Base-by-base conservation (phyloP, 2,888 invertebrate genomes). In the Ariolimax columbianus region DNA sequence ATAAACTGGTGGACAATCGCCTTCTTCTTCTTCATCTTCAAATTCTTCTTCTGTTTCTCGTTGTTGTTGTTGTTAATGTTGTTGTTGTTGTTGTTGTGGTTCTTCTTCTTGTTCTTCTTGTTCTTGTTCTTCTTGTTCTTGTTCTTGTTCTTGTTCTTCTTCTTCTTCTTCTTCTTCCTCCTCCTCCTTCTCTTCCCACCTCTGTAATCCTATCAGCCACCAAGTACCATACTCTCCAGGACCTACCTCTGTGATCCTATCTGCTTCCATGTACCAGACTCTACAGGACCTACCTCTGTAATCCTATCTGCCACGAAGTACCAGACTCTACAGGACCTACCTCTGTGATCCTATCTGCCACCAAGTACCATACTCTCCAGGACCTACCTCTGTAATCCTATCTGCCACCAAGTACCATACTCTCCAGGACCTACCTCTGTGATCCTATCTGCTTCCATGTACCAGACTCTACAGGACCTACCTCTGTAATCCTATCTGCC, bases 331-430 rank as follows among this genome's bases (percentile, higher is more conserved):
- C 72, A 43, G 9, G n/a, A 30, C 73, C 47, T 88, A 95, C 94
- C 89, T 95, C 95, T 82, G 95, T 95, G 91, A 95, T 95, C 90
- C 95, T 95, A 92, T 95, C 96, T 2, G 96, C 96, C 66, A 95
- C 95, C 95, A 96, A 95, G 93, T 95, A 95, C 83, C 96, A 94
- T 17, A 96, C 96, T 87, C 96, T 3, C 26, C 72, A 43, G 9
- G n/a, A 30, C 73, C 47, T 88, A 95, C 94, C 89, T 95, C 95
- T 82, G 95, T 95, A 92, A 95, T 95, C 90, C 95, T 95, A 92
- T 95, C 96, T 2, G 96, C 96, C 66, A 95, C 95, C 95, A 96
- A 95, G 93, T 95, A 95, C 83, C 96, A 94, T 17, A 96, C 96
- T 87, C 96, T 93, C 96, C 96, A 96, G 40, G 95, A 95, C 92